A percentile compares a stretch with the other conserved stretches of the same genome.
These are phyloP conservation scores for Philhelius pedissequus DNA, from an alignment of 2,888 invertebrate species.

Conservation along the genomic window DNA sequence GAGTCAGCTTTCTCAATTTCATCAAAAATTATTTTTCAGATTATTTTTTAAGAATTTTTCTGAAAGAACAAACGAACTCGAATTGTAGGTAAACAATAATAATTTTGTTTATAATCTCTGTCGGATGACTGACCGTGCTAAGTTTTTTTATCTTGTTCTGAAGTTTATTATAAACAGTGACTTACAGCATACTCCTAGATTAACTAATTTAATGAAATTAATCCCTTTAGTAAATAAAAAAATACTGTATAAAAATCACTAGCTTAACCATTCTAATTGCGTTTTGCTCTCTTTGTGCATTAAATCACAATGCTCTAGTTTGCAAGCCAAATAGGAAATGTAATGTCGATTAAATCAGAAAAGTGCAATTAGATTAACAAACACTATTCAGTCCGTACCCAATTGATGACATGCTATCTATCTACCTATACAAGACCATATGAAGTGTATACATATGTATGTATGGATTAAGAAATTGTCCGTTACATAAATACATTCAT, in stretches of 20 bases:
- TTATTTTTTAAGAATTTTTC: too few species aligned
- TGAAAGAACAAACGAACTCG: too few species aligned
- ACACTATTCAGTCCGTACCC: background rate
- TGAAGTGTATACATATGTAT: too few species aligned
- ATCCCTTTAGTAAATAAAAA: background rate
- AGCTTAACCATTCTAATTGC: background rate
- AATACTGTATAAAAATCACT: background rate
- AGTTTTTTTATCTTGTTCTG: too few species aligned
- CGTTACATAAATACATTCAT: background rate
- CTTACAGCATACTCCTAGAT: too few species aligned
- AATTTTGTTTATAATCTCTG: too few species aligned
- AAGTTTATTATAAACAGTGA: too few species aligned
- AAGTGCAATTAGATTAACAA: background rate
- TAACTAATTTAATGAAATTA: background rate
- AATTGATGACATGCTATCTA: background rate
- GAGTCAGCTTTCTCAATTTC: too few species aligned
- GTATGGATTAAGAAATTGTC: background rate
- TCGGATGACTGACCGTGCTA: too few species aligned
- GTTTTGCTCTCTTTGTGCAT: background rate
- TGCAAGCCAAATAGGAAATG: background rate
- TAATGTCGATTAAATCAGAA: background rate
- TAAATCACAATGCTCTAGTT: background rate
- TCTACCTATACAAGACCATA: too few species aligned
- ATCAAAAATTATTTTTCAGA: too few species aligned
- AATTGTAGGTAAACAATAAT: too few species aligned